phyloP scores from a whole-genome alignment of 2,888 invertebrate species.

The Cephus runcator region DNA sequence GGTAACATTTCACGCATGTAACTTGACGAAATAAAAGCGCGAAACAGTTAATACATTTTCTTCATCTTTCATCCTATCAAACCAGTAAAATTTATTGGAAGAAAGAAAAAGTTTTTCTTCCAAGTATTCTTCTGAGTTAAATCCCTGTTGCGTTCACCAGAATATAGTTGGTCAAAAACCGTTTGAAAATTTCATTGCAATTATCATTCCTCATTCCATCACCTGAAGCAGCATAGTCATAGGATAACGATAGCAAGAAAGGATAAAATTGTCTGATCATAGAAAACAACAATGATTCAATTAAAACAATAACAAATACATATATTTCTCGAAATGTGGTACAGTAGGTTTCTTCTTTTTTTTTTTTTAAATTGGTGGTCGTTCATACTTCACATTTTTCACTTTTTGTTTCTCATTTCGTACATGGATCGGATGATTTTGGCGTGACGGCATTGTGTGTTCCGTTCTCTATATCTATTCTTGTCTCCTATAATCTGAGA shows the following conservation, averaged over 20 bases:
- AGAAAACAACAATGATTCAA: conserved; percentile 45
- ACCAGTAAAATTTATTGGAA: neutral
- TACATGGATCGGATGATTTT: conserved; percentile 50
- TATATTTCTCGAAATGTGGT: conserved; percentile 66
- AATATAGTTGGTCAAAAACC: no score
- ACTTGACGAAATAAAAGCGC: neutral
- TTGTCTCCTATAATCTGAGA: neutral
- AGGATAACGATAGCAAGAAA: neutral
- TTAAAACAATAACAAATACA: conserved; percentile 67
- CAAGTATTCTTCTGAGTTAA: neutral
- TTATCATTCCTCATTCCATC: neutral
- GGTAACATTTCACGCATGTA: neutral
- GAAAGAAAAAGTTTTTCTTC: neutral
- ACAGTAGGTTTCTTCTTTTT: conserved; percentile 56
- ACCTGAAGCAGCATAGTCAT: neutral
- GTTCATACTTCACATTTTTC: conserved; percentile 41
- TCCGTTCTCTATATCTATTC: neutral
- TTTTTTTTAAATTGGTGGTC: conserved; percentile 53
- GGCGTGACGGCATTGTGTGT: conserved; percentile 21
- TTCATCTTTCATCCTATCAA: no score
- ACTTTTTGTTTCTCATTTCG: conserved; percentile 32
- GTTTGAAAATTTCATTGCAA: neutral
- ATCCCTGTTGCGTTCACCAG: neutral
- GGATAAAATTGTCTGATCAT: neutral
- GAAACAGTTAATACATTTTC: neutral